These are phyloP conservation scores for Dyspetes luteomarginatus DNA, from an alignment of 2,888 invertebrate species.

Conservation along the genomic window DNA sequence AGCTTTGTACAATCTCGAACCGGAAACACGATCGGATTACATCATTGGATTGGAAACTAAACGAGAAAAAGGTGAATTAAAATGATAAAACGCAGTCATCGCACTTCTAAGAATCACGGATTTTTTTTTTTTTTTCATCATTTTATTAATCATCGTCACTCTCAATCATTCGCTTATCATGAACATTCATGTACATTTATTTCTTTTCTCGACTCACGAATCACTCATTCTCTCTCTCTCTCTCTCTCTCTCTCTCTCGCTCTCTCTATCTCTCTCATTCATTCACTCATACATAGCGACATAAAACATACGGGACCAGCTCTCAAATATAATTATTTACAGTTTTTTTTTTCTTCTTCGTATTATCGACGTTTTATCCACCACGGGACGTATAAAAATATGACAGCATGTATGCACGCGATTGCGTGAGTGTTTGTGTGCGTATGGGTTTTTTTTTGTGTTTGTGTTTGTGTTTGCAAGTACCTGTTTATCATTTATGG, in stretches of 20 bases:
- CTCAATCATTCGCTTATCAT: conserved; percentile 42
- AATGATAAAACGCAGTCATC: conserved; percentile 11
- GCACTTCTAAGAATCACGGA: conserved; percentile 56
- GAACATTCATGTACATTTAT: conserved; percentile 53
- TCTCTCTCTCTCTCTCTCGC: conserved; percentile 58
- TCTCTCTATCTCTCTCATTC: conserved; percentile 36
- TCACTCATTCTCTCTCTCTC: conserved; percentile 37
- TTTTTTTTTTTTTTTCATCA: conserved; percentile 47
- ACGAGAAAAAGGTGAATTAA: neutral
- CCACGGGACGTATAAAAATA: conserved; percentile 82
- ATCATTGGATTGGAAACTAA: neutral
- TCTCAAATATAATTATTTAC: conserved; percentile 73
- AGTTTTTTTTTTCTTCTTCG: conserved; percentile 58
- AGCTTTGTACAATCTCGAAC: no score
- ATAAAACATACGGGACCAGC: conserved; percentile 53
- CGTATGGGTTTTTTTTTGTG: neutral
- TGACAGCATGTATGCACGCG: conserved; percentile 73
- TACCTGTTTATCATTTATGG: no score
- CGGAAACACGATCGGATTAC: neutral
- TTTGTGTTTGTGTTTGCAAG: neutral
- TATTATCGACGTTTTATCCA: conserved; percentile 62
- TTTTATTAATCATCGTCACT: conserved; percentile 59
- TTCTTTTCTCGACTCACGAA: conserved; percentile 56
- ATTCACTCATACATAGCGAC: conserved; percentile 43
- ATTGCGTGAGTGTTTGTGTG: conserved; percentile 1